Base-by-base conservation (phyloP, 1,140 invertebrate genomes). In the Pogonus chalceus region DNA sequence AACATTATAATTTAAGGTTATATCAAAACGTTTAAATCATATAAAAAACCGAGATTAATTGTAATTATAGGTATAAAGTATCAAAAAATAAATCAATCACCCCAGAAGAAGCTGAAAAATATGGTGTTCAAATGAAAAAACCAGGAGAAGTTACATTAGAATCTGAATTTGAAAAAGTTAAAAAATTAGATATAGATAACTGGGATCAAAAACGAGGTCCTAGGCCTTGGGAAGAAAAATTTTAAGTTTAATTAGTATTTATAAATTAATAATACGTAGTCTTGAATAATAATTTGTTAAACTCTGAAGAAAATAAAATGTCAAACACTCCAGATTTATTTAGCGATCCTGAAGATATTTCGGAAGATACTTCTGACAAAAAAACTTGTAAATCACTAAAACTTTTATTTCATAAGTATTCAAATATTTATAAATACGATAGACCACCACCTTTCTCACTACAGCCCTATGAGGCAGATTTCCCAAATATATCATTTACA, bases 181-280 rank as follows among this genome's bases (percentile, higher is more conserved):
- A 84, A 66, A 65, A 76, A 56, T 49, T 87, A 9, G 83, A 92
- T 67, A 80, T 89, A 58, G 81, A 90, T 55, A 78, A 82, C 60
- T 92, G 88, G 88, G 76, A 87, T 65, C 89, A 90, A 63, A 80
- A 83, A 55, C 71, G 88, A 65, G 85, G 85, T 1, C 81, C 87
- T 3, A 72, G 88, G 54, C 87, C 87, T 12, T 91, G 87, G 87
- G 87, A 90, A 64, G 78, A 85, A 62, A 52, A 61, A n/a, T 12
- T 16, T 9, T 21, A 49, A 4, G 10, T 9, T 49, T 18, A 46
- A n/a, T n/a, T 46, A 46, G 39, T 20, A 46, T n/a, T n/a, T n/a
- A n/a, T n/a, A n/a, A n/a, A n/a, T n/a, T n/a, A n/a, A n/a, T n/a
- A n/a, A n/a, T n/a, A n/a, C n/a, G n/a, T n/a, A n/a, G n/a, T n/a